Evolutionary conservation across 2,113 vertebrate genomes (phyloP).

Genomic region (Gymnogyps californianus): DNA sequence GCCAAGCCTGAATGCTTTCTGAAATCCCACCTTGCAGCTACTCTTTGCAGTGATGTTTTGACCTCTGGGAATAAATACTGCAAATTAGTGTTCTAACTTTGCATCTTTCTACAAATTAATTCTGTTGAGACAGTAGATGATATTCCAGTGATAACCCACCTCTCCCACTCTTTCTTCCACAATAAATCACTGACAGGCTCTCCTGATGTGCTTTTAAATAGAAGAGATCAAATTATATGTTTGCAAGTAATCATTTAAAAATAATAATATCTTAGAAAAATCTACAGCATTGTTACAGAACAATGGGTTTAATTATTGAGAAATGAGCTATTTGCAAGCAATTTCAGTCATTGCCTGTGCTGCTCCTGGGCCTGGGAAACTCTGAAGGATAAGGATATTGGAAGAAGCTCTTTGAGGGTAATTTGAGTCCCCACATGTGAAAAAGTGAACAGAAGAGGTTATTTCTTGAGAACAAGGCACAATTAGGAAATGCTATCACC

Average conservation of each 20-base stretch:
- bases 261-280: conserved; percentile 5
- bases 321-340: conserved; percentile 19
- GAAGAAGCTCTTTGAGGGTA: neutral
- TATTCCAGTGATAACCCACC: neutral
- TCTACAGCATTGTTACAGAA: conserved; percentile 11
- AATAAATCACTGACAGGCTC: neutral
- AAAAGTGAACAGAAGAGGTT: neutral
- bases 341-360: neutral
- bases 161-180: neutral
- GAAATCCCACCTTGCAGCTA: neutral
- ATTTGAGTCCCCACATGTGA: neutral
- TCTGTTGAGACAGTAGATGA: neutral
- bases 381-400: neutral
- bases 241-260: conserved; percentile 40
- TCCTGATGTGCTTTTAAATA: neutral
- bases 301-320: conserved; percentile 32
- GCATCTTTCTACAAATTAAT: neutral
- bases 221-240: conserved; percentile 31
- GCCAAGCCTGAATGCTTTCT: neutral
- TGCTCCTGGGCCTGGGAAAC: neutral
- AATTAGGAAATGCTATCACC: neutral
- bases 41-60: neutral
- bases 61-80: neutral
- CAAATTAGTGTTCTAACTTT: neutral
- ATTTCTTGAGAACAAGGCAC: neutral